Base-by-base conservation (phyloP, 2,888 invertebrate species). In the Heliconius sara region DNA sequence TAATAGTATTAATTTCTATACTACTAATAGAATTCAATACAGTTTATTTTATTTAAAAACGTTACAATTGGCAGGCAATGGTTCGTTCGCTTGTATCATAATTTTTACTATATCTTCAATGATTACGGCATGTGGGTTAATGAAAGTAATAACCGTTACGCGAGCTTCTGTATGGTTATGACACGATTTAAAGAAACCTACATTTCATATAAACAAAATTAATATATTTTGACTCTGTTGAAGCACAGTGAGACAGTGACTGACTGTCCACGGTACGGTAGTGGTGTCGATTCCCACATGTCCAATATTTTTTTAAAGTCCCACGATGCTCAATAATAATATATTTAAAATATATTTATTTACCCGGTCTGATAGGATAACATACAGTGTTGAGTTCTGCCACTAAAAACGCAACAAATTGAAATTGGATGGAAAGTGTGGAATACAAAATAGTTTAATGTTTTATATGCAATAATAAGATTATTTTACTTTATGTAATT, bases 91-190 rank as follows among this genome's bases (percentile, higher is more conserved):
- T 74, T 63, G 2, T 39, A 72, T 30, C 30, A 12, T 39, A 25
- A 34, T 74, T 39, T 74, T 39, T 74, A 73, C 73, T n/a, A 60
- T 7, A 34, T 73, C 34, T 34, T 57, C 30, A 73, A 34, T n/a
- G 13, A 73, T 73, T 73, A 73, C 57, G 34, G 72, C 72, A 73
- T 73, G 34, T 73, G 30, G 72, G 72, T 60, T 60, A 73, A 73
- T 73, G 57, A 73, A 73, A 60, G 57, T 57, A 57, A 73, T n/a
- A 2, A n/a, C 72, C 16, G 34, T 73, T 73, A 57, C 72, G 57
- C 72, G 57, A 73, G 13, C 72, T 30, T 73, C 57, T 73, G 57
- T 73, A 52, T 12, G 30, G 72, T 57, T 73, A n/a, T 73, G 72
- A 57, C 57, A 57, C 30, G 13, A 12, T 12, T 72, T 34, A 34